These are phyloP conservation scores for Pseudomyrmex sp. DNA, from an alignment of 1,140 invertebrate genomes.

Conservation along the genomic window DNA sequence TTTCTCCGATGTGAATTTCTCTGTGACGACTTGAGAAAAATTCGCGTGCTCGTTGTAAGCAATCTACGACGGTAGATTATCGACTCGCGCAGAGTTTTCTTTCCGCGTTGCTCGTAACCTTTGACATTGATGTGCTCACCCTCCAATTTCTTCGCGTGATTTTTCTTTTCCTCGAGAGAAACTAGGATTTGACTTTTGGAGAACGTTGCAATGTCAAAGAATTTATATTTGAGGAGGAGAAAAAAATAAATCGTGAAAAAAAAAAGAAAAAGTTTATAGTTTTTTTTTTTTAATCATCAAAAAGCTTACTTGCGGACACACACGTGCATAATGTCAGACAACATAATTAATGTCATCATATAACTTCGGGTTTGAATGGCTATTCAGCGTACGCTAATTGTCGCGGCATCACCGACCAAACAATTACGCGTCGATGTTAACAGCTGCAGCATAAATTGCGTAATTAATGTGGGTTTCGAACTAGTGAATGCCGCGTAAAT, in stretches of 20 bases:
- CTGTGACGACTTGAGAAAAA: background rate
- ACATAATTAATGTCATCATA: background rate
- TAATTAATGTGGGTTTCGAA: constrained; percentile 32
- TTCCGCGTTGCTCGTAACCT: constrained; percentile 11
- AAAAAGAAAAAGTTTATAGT: background rate
- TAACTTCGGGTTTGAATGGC: background rate
- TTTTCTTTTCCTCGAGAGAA: background rate
- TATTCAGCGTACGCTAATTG: constrained; percentile 18
- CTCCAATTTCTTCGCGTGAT: background rate
- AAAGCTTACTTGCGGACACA: background rate
- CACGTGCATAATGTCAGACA: background rate
- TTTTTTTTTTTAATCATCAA: too few species aligned
- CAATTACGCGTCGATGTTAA: constrained; percentile 25
- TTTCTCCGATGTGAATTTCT: background rate
- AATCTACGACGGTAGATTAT: background rate
- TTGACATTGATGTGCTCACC: background rate
- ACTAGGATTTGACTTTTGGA: background rate
- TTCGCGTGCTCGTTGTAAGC: background rate
- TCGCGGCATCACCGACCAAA: constrained; percentile 24
- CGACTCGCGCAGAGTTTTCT: constrained; percentile 20
- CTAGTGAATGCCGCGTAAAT: constrained; percentile 15
- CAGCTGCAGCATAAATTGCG: constrained; percentile 29
- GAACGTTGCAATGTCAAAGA: background rate
- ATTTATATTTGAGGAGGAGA: background rate
- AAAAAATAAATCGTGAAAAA: background rate